Base-by-base conservation (phyloP, 1,140 invertebrate species). In the Habropoda laboriosa region DNA sequence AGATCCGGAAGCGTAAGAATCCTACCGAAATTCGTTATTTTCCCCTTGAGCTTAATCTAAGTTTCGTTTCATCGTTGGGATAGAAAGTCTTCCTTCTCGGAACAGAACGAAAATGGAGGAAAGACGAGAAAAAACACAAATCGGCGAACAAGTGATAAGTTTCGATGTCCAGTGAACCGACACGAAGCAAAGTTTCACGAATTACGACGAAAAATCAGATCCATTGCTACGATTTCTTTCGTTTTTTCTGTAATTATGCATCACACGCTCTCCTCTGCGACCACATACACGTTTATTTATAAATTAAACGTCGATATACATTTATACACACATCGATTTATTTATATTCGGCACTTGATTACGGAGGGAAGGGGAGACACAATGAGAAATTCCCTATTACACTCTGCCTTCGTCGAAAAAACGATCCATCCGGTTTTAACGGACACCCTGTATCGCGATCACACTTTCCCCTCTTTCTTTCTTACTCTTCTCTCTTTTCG, bases 391-490 rank as follows among this genome's bases (percentile, higher is more conserved):
- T 58, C 30, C 24, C 74, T 79, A 68, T 21, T 40, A 83, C 53
- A 67, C 51, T 66, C 78, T 79, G 78, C 79, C 71, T 85, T 90
- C 84, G 86, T 88, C 84, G 80, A 70, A 80, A 78, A n/a, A n/a
- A 86, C 51, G 67, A 86, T 86, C 71, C 67, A 61, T 49, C 38
- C 30, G 16, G 55, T 60, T 55, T 85, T 85, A 86, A 89, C 86
- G 85, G 86, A 90, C 89, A 88, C 79, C 83, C 80, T 86, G 79
- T 79, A 82, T 79, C 27, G 70, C 40, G 38, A 49, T 61, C 49
- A 58, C 21, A 63, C 18, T 55, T 27, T 73, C 61, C 51, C n/a
- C 55, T 21, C 47, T 27, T 30, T 27, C 10, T 35, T 16, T 42
- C 55, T 12, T n/a, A n/a, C 32, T 74, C 24, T n/a, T 8, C 16